Evolutionary conservation across 2,113 vertebrate genomes (phyloP).

Genomic region (Nettapus auritus): DNA sequence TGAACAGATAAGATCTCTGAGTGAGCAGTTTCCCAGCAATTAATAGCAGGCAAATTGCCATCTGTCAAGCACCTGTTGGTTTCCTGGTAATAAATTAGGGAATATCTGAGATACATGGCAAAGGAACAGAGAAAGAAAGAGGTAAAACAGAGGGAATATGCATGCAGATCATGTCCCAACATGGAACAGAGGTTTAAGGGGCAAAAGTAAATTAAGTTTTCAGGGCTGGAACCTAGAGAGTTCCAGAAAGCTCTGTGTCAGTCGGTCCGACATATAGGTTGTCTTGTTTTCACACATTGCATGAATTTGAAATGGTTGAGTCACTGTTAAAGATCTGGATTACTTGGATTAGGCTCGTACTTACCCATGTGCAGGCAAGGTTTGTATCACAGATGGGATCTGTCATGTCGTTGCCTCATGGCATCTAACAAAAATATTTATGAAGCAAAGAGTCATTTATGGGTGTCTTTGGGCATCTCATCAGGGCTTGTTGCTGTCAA

Average conservation of each 20-base stretch:
- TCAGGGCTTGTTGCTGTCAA: background rate
- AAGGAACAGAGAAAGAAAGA: constrained; percentile 44
- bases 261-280: background rate
- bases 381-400: background rate
- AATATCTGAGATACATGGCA: constrained; percentile 2
- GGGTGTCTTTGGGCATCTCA: background rate
- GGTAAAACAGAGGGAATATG: background rate
- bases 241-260: background rate
- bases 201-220: constrained; percentile 42
- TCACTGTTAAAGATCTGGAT: background rate
- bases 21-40: constrained; percentile 59
- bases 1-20: constrained; percentile 54
- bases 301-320: background rate
- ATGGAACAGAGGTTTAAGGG: background rate
- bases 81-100: constrained; percentile 42
- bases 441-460: background rate
- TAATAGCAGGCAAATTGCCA: constrained; percentile 68
- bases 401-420: background rate
- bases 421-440: constrained; percentile 41
- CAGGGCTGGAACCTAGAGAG: background rate
- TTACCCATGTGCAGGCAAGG: background rate
- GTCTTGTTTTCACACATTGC: background rate
- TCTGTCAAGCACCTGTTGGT: constrained; percentile 39
- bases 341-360: background rate
- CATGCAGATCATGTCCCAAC: background rate